phyloP scores from a whole-genome alignment of 2,113 vertebrate genomes.

The Plestiodon gilberti region DNA sequence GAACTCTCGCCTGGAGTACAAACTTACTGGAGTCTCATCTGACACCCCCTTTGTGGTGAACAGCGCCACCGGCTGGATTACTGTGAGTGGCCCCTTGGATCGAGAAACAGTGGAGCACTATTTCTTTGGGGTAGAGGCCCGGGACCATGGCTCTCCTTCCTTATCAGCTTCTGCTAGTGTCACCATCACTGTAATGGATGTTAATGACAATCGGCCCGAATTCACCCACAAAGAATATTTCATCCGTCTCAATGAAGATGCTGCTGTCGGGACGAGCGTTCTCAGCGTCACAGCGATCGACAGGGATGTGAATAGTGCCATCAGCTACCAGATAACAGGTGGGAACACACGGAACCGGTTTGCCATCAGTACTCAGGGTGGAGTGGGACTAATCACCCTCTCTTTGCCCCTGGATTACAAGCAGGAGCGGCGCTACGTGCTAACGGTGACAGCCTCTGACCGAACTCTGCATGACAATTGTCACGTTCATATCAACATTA shows the following conservation, averaged over 20 bases:
- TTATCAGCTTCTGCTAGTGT: slow-evolving; percentile 95
- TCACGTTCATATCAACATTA: slow-evolving; percentile 96
- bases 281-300: slow-evolving; percentile 92
- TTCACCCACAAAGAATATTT: slow-evolving; percentile 95
- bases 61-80: slow-evolving; percentile 95
- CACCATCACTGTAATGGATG: slow-evolving; percentile 95
- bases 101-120: slow-evolving; percentile 95
- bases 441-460: slow-evolving; percentile 94
- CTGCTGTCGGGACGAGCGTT: slow-evolving; percentile 91
- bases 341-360: slow-evolving; percentile 97
- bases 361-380: slow-evolving; percentile 93
- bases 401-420: slow-evolving; percentile 97
- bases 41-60: slow-evolving; percentile 95
- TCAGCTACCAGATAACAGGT: slow-evolving; percentile 96
- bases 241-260: slow-evolving; percentile 94
- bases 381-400: slow-evolving; percentile 89
- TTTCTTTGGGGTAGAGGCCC: slow-evolving; percentile 94
- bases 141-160: slow-evolving; percentile 90
- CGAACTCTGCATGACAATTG: slow-evolving; percentile 95
- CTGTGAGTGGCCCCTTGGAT: slow-evolving; percentile 91
- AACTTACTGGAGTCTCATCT: slow-evolving; percentile 84
- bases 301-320: slow-evolving; percentile 94
- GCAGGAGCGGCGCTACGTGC: slow-evolving; percentile 93
- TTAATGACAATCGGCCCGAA: slow-evolving; percentile 96
- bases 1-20: slow-evolving; percentile 93